phyloP scores from a whole-genome alignment of 2,888 invertebrate genomes.

The Rhorus exstirpatorius region DNA sequence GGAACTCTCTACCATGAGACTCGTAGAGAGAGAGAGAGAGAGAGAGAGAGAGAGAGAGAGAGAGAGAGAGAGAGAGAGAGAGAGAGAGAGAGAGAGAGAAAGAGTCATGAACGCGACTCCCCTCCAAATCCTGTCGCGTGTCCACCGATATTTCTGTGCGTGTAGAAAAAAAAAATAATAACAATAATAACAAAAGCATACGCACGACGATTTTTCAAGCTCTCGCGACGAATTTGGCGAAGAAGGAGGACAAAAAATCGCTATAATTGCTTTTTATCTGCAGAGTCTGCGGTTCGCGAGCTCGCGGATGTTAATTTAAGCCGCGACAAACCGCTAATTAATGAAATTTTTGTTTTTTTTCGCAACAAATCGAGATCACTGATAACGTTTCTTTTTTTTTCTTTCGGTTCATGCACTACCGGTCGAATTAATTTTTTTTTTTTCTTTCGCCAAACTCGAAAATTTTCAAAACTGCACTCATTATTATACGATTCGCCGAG shows the following conservation, averaged over 20 bases:
- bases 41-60: no score
- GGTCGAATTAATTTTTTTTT: no score
- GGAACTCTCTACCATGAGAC: slow-evolving; percentile 36
- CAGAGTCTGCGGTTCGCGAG: slow-evolving; percentile 21
- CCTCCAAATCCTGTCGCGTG: slow-evolving; percentile 39
- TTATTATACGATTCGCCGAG: no score
- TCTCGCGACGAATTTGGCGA: slow-evolving; percentile 21
- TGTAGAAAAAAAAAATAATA: slow-evolving; percentile 13
- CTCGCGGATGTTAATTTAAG: slow-evolving; percentile 46
- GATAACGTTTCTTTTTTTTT: no score
- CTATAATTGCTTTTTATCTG: slow-evolving; percentile 21
- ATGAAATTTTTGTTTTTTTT: slow-evolving; percentile 6
- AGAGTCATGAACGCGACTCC: no score
- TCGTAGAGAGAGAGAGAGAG: no score
- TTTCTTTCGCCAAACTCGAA: no score
- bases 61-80: slow-evolving; percentile 1
- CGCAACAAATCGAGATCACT: no score
- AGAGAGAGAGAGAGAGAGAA: slow-evolving; percentile 7
- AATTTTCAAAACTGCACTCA: no score
- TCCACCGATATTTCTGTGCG: not conserved
- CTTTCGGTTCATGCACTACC: no score
- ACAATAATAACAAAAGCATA: not conserved
- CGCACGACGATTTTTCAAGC: not conserved
- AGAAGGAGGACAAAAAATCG: slow-evolving; percentile 8
- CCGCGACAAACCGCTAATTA: slow-evolving; percentile 46